These are phyloP conservation scores for Pampus argenteus DNA, from an alignment of 2,797 vertebrate species.

Conservation along the genomic window DNA sequence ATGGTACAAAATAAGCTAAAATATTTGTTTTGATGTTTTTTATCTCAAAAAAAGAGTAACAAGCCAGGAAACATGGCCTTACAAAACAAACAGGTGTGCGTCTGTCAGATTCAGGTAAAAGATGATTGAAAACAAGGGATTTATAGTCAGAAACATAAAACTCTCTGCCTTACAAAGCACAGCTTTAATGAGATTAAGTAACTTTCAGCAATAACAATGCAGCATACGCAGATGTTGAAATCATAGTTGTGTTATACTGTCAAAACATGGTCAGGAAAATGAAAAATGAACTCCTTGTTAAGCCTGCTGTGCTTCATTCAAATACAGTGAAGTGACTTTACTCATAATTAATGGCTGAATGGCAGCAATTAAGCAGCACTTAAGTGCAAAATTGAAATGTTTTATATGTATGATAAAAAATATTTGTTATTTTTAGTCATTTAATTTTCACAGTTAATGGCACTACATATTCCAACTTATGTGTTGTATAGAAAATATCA, in stretches of 20 bases:
- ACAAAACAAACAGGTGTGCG: constrained; percentile 12
- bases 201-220: background rate
- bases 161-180: background rate
- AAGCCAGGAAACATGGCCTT: background rate
- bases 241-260: background rate
- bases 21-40: background rate
- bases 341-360: background rate
- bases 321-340: background rate
- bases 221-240: background rate
- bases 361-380: background rate
- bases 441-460: background rate
- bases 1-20: background rate
- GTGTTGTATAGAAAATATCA: background rate
- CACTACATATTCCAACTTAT: background rate
- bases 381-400: background rate
- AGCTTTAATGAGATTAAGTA: constrained; percentile 27
- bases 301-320: background rate
- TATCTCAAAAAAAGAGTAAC: background rate
- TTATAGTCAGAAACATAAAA: constrained; percentile 25
- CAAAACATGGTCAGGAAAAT: background rate
- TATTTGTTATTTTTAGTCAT: too few relatives aligned
- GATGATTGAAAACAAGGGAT: constrained; percentile 17
- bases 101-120: constrained; percentile 2
- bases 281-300: background rate
- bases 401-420: too few relatives aligned